Base-by-base conservation (phyloP, 1,140 invertebrate species). In the Lordiphosa stackelbergi region DNA sequence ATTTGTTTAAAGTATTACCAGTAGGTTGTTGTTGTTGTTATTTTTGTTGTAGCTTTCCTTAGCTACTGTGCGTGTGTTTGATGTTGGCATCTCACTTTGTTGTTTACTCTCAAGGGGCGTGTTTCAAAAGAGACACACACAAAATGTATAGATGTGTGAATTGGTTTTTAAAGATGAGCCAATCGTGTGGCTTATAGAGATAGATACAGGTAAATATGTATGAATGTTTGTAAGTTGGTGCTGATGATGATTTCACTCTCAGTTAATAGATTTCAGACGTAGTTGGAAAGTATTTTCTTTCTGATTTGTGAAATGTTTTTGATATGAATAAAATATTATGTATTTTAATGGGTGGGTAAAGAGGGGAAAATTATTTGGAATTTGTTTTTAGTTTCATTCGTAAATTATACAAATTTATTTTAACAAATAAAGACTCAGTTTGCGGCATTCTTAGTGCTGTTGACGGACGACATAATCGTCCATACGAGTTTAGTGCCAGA, bases 61-160 rank as follows among this genome's bases (percentile, higher is more conserved):
- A 65, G 58, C 73, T 78, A 78, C 73, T 71, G 63, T 81, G 75
- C 63, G 71, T 71, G 71, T 71, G 58, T 71, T 36, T 35, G 31
- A 12, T 31, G 11, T 34, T 70, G 56, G 75, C 59, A 75, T 71
- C 75, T 79, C 71, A 79, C 77, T 79, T 81, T 75, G 75, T 68
- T 60, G 38, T 58, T 37, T 28, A 56, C 52, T 81, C 75, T 81
- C 75, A 57, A 66, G 75, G 75, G 75, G 75, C 75, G 75, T 79
- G 75, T 81, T 83, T 75, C 54, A 38, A 16, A 31, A 51, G 41
- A 41, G 31, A 53, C 8, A 47, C 48, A 46, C 35, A 43, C 10
- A 6, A 37, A 19, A 49, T 13, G 16, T 36, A 49, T 57, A 58
- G 59, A 68, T 65, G 66, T 72, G 56, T 69, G 51, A 73, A 73